Percentiles rank a stretch among this genome's conserved stretches.
phyloP scores from a whole-genome alignment of 2,113 vertebrate species.

The Peromyscus leucopus region DNA sequence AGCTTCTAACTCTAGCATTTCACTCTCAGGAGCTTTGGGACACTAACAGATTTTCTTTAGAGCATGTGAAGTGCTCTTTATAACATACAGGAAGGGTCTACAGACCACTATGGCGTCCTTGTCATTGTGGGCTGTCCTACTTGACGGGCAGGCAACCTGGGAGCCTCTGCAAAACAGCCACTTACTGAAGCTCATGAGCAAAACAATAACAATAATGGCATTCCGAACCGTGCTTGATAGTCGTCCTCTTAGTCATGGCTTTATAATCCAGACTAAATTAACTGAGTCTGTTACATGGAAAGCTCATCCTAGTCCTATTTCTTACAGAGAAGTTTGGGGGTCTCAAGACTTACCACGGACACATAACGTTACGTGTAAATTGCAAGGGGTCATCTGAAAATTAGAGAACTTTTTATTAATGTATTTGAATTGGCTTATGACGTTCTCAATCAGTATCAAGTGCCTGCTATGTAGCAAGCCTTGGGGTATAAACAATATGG shows the following conservation, averaged over 20 bases:
- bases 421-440: slow-evolving; percentile 35
- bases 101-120: slow-evolving; percentile 7
- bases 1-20: slow-evolving; percentile 76
- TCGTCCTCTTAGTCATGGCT: slow-evolving; percentile 20
- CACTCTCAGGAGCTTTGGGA: slow-evolving; percentile 68
- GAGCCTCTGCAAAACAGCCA: slow-evolving; percentile 10
- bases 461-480: background rate
- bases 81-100: slow-evolving; percentile 34
- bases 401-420: background rate
- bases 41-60: slow-evolving; percentile 59
- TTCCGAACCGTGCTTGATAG: slow-evolving; percentile 6
- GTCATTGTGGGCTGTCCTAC: slow-evolving; percentile 15
- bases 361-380: background rate
- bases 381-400: slow-evolving; percentile 14
- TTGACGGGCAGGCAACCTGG: background rate
- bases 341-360: background rate
- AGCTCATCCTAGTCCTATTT: background rate
- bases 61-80: slow-evolving; percentile 73
- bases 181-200: background rate
- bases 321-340: background rate
- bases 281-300: background rate
- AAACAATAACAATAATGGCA: background rate
- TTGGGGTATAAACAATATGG: slow-evolving; percentile 6
- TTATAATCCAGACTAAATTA: slow-evolving; percentile 34
- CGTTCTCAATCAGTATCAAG: slow-evolving; percentile 26